Evolutionary conservation across 2,888 invertebrate species (phyloP).

Genomic region (Meloe dianella): DNA sequence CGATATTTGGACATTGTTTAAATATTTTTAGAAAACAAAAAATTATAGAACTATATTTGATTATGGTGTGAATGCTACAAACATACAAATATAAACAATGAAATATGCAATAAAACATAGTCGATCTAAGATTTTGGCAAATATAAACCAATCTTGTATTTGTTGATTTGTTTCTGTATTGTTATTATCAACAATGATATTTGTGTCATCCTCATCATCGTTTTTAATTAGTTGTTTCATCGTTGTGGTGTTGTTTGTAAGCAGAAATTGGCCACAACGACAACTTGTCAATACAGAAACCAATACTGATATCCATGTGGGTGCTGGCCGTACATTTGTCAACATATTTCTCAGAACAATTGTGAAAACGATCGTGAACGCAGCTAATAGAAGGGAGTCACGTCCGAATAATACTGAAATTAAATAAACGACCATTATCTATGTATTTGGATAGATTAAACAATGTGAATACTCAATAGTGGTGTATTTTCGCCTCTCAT

Average conservation of each 20-base stretch:
- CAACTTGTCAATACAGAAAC: conserved; percentile 43
- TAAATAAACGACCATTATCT: background rate
- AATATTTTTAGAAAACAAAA: background rate
- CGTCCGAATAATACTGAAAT: conserved; percentile 51
- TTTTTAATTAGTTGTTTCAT: conserved; percentile 7
- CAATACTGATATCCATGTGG: conserved; percentile 47
- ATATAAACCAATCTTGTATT: conserved; percentile 50
- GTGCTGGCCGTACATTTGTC: conserved; percentile 44
- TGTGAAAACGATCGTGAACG: conserved; percentile 50
- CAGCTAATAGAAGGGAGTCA: conserved; percentile 49
- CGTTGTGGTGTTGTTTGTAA: conserved; percentile 37
- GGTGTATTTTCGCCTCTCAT: conserved; percentile 67
- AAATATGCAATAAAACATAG: conserved; percentile 47
- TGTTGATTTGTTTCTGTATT: conserved; percentile 31
- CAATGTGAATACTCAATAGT: conserved; percentile 60
- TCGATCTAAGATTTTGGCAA: conserved; percentile 54
- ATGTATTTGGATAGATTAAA: conserved; percentile 34
- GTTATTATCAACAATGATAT: conserved; percentile 39
- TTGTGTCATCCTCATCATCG: conserved; percentile 52
- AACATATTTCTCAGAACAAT: conserved; percentile 48
- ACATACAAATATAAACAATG: conserved; percentile 49
- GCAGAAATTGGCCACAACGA: conserved; percentile 45
- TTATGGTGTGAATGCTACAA: conserved; percentile 45
- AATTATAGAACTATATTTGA: background rate
- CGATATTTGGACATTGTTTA: conserved; percentile 8